phyloP scores from a whole-genome alignment of 2,797 vertebrate species.

The Lithobates sylvaticus region DNA sequence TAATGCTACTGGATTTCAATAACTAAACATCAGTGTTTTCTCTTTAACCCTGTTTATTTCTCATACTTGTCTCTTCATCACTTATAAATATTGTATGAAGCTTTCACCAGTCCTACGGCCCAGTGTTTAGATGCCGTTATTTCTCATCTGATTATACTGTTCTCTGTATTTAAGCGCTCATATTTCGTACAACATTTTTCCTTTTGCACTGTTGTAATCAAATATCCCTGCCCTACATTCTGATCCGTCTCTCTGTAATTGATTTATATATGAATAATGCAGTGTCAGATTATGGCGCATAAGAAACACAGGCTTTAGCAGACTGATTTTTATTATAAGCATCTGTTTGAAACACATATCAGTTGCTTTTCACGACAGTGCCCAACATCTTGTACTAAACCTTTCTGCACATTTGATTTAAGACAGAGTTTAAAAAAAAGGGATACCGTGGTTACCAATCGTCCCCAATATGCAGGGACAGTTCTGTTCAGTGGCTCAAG shows the following conservation, averaged over 20 bases:
- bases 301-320: conserved; percentile 26
- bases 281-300: conserved; percentile 42
- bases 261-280: conserved; percentile 59
- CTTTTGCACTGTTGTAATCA: conserved; percentile 36
- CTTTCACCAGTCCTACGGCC: conserved; percentile 11
- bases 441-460: background rate
- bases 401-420: no score
- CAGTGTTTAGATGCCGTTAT: background rate
- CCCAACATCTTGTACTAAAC: background rate
- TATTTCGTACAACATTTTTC: conserved; percentile 22
- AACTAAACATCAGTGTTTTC: conserved; percentile 13
- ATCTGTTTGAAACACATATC: conserved; percentile 17
- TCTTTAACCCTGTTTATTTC: conserved; percentile 37
- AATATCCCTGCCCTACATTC: conserved; percentile 39
- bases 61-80: conserved; percentile 15
- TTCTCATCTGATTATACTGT: conserved; percentile 44
- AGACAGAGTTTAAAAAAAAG: background rate
- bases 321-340: conserved; percentile 33
- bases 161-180: conserved; percentile 22
- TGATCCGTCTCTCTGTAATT: conserved; percentile 43
- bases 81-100: conserved; percentile 52
- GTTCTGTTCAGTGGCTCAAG: background rate
- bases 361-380: background rate
- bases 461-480: background rate
- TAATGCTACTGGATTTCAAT: conserved; percentile 18